Base-by-base conservation (phyloP, 2,888 invertebrate species). In the Drosophila atripex region DNA sequence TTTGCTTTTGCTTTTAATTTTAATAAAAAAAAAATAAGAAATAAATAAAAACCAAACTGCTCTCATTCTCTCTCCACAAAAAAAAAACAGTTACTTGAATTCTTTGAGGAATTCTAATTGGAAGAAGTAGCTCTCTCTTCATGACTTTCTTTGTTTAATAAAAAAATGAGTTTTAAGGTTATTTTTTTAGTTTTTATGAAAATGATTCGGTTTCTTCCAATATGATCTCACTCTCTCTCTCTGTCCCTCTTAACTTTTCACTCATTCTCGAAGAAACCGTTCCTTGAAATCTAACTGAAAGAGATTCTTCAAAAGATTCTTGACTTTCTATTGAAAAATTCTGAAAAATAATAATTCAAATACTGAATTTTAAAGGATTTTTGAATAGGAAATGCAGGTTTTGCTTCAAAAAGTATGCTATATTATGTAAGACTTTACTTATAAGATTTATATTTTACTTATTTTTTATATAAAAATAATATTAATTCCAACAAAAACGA, bases 21-120 rank as follows among this genome's bases (percentile, higher is more conserved):
- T 64, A 30, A 57, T 23, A 23, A 23, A 23, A 57, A 32, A 12
- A 32, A 32, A 32, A 61, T n/a, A n/a, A n/a, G n/a, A n/a, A n/a
- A n/a, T n/a, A n/a, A 63, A 49, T 41, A 51, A 47, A 28, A 60
- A 60, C 46, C 39, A 47, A 41, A 49, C 46, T 45, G 60, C 61
- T 60, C 61, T 41, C 60, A 47, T 47, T 47, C 39, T 12, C n/a
- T 45, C 23, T 45, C 16, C 21, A 16, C n/a, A 18, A 18, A n/a
- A 30, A 12, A n/a, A n/a, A 32, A 32, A 32, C 32, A 14, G 35
- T 35, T 35, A n/a, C 1, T 35, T 35, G 14, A 35, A n/a, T 35
- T 6, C 35, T 35, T 35, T n/a, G 1, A 35, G 14, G 14, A 14
- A 35, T 28, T 35, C n/a, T 6, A 35, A 35, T 35, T n/a, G n/a